Conservation (phyloP, 2,113 vertebrate species). For the Sapajus apella region DNA sequence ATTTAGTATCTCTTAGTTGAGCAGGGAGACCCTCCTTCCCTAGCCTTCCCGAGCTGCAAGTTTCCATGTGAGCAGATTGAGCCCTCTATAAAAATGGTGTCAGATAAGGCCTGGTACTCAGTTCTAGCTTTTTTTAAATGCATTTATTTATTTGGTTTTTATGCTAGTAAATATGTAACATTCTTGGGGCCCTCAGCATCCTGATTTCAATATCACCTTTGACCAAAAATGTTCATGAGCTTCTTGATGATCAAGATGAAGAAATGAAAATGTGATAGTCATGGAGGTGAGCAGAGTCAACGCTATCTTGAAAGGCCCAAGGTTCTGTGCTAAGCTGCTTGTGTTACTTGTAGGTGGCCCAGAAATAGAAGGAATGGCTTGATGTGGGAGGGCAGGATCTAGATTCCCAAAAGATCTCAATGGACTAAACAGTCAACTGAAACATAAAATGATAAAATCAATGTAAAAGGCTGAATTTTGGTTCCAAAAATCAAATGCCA, state of each 20-base stretch:
- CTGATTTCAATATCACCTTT: constrained; percentile 33
- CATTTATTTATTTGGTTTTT: constrained; percentile 25
- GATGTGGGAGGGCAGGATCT: background rate
- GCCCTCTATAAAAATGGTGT: background rate
- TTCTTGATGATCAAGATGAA: background rate
- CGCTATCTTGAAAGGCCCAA: background rate
- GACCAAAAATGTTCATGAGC: background rate
- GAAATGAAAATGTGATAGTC: background rate
- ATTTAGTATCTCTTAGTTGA: constrained; percentile 47
- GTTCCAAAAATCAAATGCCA: constrained; percentile 37
- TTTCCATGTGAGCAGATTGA: constrained; percentile 2
- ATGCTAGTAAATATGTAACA: background rate
- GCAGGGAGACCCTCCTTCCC: constrained; percentile 10
- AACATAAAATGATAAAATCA: background rate
- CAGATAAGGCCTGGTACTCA: background rate
- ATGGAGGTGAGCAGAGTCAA: background rate
- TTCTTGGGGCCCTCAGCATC: background rate
- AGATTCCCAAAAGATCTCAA: background rate
- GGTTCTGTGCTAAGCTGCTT: background rate
- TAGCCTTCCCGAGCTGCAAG: background rate
- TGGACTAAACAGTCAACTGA: background rate
- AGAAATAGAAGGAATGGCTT: background rate
- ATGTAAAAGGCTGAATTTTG: background rate
- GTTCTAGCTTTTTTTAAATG: background rate
- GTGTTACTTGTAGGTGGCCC: background rate